Conservation (phyloP, 2,888 invertebrate species). For the Creontiades dilutus region DNA sequence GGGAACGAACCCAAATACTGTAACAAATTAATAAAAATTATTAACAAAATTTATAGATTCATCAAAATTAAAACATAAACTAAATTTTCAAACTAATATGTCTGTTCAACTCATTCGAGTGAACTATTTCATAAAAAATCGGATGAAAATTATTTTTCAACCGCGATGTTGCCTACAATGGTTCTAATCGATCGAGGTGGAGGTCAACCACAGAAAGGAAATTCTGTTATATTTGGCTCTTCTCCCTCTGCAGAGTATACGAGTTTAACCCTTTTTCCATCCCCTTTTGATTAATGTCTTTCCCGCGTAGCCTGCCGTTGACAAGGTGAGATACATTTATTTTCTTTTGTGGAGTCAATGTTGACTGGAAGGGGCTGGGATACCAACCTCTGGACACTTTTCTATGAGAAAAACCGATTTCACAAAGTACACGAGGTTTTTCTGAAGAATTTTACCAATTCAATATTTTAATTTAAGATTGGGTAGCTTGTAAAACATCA, state of each 20-base stretch:
- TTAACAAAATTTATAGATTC: too few relatives aligned
- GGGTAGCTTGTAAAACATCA: too few relatives aligned
- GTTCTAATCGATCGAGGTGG: slow-evolving; percentile 45
- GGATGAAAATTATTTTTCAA: too few relatives aligned
- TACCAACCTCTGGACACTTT: background rate
- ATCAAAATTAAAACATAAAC: too few relatives aligned
- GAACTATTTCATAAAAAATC: too few relatives aligned
- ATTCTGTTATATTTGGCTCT: slow-evolving; percentile 19
- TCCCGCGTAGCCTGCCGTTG: slow-evolving; percentile 65
- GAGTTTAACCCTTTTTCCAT: slow-evolving; percentile 59
- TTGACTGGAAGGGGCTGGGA: background rate
- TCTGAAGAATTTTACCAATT: too few relatives aligned
- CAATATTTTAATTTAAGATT: too few relatives aligned
- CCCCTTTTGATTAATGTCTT: slow-evolving; percentile 67
- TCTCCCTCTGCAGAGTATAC: background rate
- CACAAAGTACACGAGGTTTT: background rate
- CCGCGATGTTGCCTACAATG: too few relatives aligned
- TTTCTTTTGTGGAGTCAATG: slow-evolving; percentile 67
- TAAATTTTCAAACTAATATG: too few relatives aligned
- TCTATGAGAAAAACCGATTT: background rate
- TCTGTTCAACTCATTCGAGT: too few relatives aligned
- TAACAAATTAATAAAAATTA: slow-evolving; percentile 64
- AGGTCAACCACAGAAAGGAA: slow-evolving; percentile 26
- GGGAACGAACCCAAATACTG: slow-evolving; percentile 76
- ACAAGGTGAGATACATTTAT: slow-evolving; percentile 70